Percentiles rank a stretch among this genome's conserved stretches.
phyloP scores from a whole-genome alignment of 2,888 invertebrate species.

The Neoitamus cyanurus region DNA sequence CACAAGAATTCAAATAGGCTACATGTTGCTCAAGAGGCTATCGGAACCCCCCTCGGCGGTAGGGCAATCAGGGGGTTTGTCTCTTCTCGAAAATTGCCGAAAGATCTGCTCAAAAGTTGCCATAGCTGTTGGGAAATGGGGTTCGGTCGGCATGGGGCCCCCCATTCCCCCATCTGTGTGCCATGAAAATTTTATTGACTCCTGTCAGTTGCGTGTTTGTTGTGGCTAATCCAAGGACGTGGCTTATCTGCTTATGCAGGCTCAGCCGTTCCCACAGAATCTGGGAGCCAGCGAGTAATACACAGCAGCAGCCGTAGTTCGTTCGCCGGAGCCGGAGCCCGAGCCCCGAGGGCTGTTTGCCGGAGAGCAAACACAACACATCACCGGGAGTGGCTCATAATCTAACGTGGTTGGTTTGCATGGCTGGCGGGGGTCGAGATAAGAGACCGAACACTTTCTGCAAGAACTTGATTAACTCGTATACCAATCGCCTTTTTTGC shows the following conservation, averaged over 20 bases:
- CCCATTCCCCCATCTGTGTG: background rate
- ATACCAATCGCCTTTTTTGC: background rate
- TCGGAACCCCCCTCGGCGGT: background rate
- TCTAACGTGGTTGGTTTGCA: constrained; percentile 42
- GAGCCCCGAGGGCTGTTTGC: background rate
- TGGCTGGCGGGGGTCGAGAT: constrained; percentile 34
- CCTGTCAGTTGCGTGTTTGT: constrained; percentile 49
- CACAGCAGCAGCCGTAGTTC: background rate
- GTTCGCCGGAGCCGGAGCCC: background rate
- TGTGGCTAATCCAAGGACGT: constrained; percentile 53
- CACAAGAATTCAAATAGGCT: background rate
- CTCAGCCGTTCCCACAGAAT: constrained; percentile 47
- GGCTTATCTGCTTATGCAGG: constrained; percentile 53
- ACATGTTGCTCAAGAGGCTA: background rate
- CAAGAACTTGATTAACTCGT: constrained; percentile 38
- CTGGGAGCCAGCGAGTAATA: background rate
- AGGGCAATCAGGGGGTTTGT: background rate
- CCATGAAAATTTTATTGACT: constrained; percentile 49
- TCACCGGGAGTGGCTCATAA: constrained; percentile 12
- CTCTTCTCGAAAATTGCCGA: background rate
- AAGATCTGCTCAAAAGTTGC: background rate
- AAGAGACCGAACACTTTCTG: constrained; percentile 18
- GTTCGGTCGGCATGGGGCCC: background rate
- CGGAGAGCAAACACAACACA: constrained; percentile 39
- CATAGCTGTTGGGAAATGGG: background rate